A percentile compares a stretch with the other conserved stretches of the same genome.
Evolutionary conservation across 2,888 invertebrate species (phyloP).

Genomic region (Lapara coniferarum): DNA sequence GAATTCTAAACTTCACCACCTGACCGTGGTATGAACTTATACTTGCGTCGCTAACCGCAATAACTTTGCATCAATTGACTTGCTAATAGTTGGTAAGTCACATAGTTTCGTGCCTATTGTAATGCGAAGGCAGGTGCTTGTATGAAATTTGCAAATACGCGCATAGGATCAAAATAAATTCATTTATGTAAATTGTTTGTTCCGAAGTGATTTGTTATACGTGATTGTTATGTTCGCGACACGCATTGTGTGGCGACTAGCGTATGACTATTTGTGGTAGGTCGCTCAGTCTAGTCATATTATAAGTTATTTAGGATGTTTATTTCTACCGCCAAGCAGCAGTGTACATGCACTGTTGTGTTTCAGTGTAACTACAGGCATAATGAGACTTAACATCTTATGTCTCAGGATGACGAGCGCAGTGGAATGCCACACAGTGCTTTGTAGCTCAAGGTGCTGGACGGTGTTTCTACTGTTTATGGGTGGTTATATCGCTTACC

Average conservation of each 20-base stretch:
- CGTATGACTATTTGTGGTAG: background rate
- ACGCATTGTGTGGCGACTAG: background rate
- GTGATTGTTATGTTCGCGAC: slow-evolving; percentile 5
- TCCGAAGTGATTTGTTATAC: slow-evolving; percentile 18
- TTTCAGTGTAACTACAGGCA: too few species aligned
- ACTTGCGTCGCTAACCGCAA: slow-evolving; percentile 37
- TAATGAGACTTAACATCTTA: too few species aligned
- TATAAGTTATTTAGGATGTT: too few species aligned
- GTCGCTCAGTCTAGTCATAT: too few species aligned
- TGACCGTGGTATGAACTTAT: slow-evolving; percentile 17
- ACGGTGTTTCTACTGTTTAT: too few species aligned
- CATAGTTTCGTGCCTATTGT: slow-evolving; percentile 47
- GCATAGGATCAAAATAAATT: slow-evolving; percentile 19
- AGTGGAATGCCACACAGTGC: too few species aligned
- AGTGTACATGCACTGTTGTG: too few species aligned
- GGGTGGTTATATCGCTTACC: too few species aligned
- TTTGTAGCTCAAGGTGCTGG: too few species aligned
- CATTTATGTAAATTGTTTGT: slow-evolving; percentile 16
- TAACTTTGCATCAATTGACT: slow-evolving; percentile 66
- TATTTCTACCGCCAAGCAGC: too few species aligned
- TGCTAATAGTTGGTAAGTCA: slow-evolving; percentile 60
- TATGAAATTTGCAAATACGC: slow-evolving; percentile 17
- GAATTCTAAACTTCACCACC: slow-evolving; percentile 2
- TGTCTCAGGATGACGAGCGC: too few species aligned
- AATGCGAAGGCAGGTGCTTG: slow-evolving; percentile 43